Conservation (phyloP, 2,888 invertebrate genomes). For the Geotrupes spiniger region DNA sequence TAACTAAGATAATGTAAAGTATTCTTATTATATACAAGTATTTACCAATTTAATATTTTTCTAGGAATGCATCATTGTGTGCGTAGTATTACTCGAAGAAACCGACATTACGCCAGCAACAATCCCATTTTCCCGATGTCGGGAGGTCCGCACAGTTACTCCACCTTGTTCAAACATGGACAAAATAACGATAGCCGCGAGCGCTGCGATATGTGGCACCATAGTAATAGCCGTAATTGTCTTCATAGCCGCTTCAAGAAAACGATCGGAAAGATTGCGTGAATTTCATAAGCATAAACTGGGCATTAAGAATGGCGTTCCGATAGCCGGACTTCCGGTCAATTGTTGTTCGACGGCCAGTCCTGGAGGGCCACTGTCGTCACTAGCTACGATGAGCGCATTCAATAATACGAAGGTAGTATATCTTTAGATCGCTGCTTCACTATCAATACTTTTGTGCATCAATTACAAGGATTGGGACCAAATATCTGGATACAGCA, state of each 20-base stretch:
- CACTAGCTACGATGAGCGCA: slow-evolving; percentile 78
- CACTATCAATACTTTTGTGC: neutral
- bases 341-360: slow-evolving; percentile 80
- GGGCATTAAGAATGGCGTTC: slow-evolving; percentile 59
- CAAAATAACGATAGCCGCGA: slow-evolving; percentile 91
- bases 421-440: neutral
- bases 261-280: slow-evolving; percentile 76
- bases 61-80: slow-evolving; percentile 90
- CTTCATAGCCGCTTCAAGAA: slow-evolving; percentile 82
- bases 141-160: slow-evolving; percentile 83
- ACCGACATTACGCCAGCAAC: slow-evolving; percentile 82
- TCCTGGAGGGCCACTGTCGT: slow-evolving; percentile 76
- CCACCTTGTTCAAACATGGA: slow-evolving; percentile 88
- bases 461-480: slow-evolving; percentile 68
- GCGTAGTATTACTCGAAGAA: slow-evolving; percentile 88
- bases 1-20: too few relatives aligned
- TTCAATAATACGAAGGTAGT: slow-evolving; percentile 78
- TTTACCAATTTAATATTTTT: slow-evolving; percentile 32
- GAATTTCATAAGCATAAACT: slow-evolving; percentile 64
- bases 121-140: slow-evolving; percentile 82
- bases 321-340: slow-evolving; percentile 72
- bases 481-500: slow-evolving; percentile 87
- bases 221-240: slow-evolving; percentile 88
- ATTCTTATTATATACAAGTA: too few relatives aligned
- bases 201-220: slow-evolving; percentile 89